Base-by-base conservation (phyloP, 1,140 invertebrate genomes). In the Epicauta chinensis region DNA sequence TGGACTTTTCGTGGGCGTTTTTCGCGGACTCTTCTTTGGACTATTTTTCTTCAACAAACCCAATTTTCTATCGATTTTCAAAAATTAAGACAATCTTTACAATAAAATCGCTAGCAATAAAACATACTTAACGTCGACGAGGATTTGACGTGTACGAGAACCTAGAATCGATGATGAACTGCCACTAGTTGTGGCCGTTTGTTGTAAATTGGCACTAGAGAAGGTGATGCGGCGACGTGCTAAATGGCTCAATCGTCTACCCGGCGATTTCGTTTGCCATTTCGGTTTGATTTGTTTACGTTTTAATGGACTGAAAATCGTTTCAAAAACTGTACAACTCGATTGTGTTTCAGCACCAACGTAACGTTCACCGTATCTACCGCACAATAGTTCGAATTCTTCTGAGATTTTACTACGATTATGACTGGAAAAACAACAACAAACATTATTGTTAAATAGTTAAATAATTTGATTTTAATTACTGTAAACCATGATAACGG, bases 311-410 rank as follows among this genome's bases (percentile, higher is more conserved):
- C 76, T 83, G 39, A 68, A 71, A 6, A 73, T 71, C 37, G 75
- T 74, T 44, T 78, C 72, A 55, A 75, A 77, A 23, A 78, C 70
- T 39, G 77, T 81, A 52, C 82, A 81, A 47, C 77, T 81, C 0
- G 81, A 81, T 47, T 82, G 77, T 1, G 82, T 84, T 61, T 85
- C 83, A 2, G 71, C 73, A 7, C 80, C 79, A 16, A 86, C 73
- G 57, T 77, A 85, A 51, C 82, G 73, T 40, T 81, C 76, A 4
- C 70, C 75, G 49, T 83, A 77, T 53, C 75, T 78, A 32, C 76
- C 64, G 23, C 77, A 72, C 1, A 84, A 65, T 47, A 70, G 66
- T 60, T 84, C 82, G 51, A 82, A 75, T 40, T 81, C 78, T 59
- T 84, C 83, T 1, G 79, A 73, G 12, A 73, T 58, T 56, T 67